Evolutionary conservation across 1,140 invertebrate species (phyloP), one percentile per base, ranked within the genome.

Genomic region (Drosophila burlai): DNA sequence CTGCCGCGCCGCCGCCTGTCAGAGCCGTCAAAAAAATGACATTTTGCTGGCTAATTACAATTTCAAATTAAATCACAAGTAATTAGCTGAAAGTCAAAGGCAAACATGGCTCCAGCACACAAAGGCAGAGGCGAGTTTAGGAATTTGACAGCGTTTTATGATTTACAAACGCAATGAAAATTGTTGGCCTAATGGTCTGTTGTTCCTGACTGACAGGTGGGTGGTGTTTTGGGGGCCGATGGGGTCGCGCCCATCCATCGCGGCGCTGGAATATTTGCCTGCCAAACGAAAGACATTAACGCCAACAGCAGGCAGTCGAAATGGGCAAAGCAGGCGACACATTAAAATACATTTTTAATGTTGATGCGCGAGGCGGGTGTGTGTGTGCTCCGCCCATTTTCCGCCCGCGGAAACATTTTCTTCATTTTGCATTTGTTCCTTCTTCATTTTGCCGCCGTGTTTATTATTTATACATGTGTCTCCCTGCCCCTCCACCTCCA

Each of bases 51-150:
- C 89, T 91, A 91, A 91, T 91, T 91, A 91, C 79, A 91, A 91
- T 89, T 91, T 84, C 83, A 91, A 91, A 91, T 91, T 91, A 91
- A 91, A 91, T 91, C 83, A 84, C 84, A 87, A 81, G 81, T 91
- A 84, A 89, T 89, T 91, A 85, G 73, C 69, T 69, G 65, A 69
- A 80, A 82, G 80, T 74, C 79, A 73, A 82, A 82, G 72, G 38
- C 84, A 83, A 76, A 79, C 43, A 69, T 69, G 68, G 50, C 66
- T 24, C 26, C 1, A 15, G 43, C 61, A 52, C 67, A 55, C n/a
- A 47, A 36, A 18, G 40, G 9, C n/a, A 21, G 45, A 36, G 61
- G 61, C 29, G 40, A 45, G 45, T 61, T 69, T 45, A 26, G 75
- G 63, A 87, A 83, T 86, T 86, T 83, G 80, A 83, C 76, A 83